Conservation (phyloP, 2,888 invertebrate genomes). For the Rhagium mordax region DNA sequence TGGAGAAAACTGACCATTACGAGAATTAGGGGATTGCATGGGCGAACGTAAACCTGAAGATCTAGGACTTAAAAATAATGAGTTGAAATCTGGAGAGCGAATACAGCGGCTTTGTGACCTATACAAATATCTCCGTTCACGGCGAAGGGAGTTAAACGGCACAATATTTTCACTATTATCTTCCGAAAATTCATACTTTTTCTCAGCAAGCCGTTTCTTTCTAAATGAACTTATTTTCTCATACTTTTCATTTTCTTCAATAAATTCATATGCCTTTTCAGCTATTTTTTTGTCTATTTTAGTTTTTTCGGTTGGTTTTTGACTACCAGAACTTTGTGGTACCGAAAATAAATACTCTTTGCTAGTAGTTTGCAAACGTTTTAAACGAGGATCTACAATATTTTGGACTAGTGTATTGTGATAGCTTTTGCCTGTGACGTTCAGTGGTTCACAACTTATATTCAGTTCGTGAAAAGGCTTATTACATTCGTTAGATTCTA, state of each 20-base stretch:
- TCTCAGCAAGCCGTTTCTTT: constrained; percentile 88
- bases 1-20: constrained; percentile 67
- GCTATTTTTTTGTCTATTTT: constrained; percentile 72
- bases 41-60: constrained; percentile 65
- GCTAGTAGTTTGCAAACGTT: constrained; percentile 63
- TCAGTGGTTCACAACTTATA: constrained; percentile 69
- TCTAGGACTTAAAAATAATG: constrained; percentile 67
- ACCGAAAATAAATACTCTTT: constrained; percentile 67
- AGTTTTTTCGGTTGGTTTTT: constrained; percentile 60
- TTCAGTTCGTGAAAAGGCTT: constrained; percentile 70
- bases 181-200: constrained; percentile 93
- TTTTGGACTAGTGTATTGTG: constrained; percentile 68
- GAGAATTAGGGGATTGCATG: constrained; percentile 68
- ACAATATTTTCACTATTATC: constrained; percentile 80
- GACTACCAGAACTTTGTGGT: constrained; percentile 62
- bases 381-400: constrained; percentile 67
- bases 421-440: constrained; percentile 69
- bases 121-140: constrained; percentile 65
- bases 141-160: constrained; percentile 76
- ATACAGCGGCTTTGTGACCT: constrained; percentile 62
- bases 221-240: constrained; percentile 91
- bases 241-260: constrained; percentile 87
- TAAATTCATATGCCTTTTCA: constrained; percentile 88
- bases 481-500: constrained; percentile 68
- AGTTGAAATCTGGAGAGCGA: constrained; percentile 66